Conservation (phyloP, 2,888 invertebrate genomes). For the Cryptosula pallasiana region DNA sequence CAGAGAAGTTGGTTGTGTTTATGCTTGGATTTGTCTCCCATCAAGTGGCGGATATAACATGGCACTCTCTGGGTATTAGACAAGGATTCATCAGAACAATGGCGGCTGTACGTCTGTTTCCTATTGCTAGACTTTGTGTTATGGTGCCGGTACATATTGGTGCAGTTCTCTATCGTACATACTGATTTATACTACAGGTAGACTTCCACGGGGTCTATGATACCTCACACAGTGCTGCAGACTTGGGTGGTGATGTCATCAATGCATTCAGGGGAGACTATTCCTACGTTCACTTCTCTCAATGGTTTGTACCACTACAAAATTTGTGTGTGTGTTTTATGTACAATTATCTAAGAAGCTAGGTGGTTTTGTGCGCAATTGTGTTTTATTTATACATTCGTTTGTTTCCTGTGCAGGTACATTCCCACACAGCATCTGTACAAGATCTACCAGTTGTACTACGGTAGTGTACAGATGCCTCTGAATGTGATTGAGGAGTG, state of each 20-base stretch:
- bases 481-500: slow-evolving; percentile 38
- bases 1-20: slow-evolving; percentile 48
- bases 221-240: slow-evolving; percentile 41
- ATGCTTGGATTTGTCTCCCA: slow-evolving; percentile 44
- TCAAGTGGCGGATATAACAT: slow-evolving; percentile 48
- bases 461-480: slow-evolving; percentile 34
- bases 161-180: no score
- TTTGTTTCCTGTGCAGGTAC: slow-evolving; percentile 22
- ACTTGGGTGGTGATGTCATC: slow-evolving; percentile 36
- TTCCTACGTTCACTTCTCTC: slow-evolving; percentile 12
- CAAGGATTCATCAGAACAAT: slow-evolving; percentile 47
- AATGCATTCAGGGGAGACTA: slow-evolving; percentile 27
- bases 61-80: slow-evolving; percentile 47
- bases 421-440: not conserved
- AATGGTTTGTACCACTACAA: slow-evolving; percentile 13
- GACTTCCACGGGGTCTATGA: slow-evolving; percentile 45
- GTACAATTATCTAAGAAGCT: no score
- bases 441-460: slow-evolving; percentile 31
- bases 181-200: slow-evolving; percentile 32
- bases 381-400: no score
- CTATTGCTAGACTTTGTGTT: no score
- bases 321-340: no score
- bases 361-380: not conserved
- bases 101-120: slow-evolving; percentile 37
- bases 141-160: no score